A percentile compares a stretch with the other conserved stretches of the same genome.
Conservation (phyloP, 2,888 invertebrate genomes). For the Agonopterix heracliana region DNA sequence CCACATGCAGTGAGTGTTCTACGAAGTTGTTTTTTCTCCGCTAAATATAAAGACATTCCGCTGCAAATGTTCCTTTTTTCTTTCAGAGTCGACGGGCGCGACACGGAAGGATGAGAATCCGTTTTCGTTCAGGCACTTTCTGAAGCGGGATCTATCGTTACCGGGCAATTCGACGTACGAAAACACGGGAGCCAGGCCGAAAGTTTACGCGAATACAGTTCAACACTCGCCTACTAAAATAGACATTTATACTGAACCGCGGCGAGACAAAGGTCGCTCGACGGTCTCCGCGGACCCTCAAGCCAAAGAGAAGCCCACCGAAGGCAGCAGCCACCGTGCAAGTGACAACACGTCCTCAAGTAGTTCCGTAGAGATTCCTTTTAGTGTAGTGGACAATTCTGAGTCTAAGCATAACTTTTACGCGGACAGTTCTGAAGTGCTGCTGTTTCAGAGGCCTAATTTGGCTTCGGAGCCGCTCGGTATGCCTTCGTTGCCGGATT, state of each 20-base stretch:
- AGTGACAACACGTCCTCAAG: constrained; percentile 61
- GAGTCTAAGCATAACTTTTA: constrained; percentile 70
- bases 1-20: constrained; percentile 66
- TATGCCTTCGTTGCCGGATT: constrained; percentile 86
- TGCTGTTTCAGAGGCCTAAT: constrained; percentile 62
- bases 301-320: constrained; percentile 56
- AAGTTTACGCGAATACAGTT: constrained; percentile 77
- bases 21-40: constrained; percentile 66
- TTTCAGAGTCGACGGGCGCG: constrained; percentile 62
- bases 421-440: constrained; percentile 50
- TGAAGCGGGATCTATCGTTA: constrained; percentile 79
- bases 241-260: constrained; percentile 47
- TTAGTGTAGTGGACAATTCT: constrained; percentile 67
- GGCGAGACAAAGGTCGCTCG: constrained; percentile 50
- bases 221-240: constrained; percentile 66
- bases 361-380: constrained; percentile 67
- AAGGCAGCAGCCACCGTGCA: constrained; percentile 40
- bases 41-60: constrained; percentile 57
- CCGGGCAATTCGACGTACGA: constrained; percentile 77
- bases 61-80: constrained; percentile 33
- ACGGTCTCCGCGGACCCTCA: constrained; percentile 41
- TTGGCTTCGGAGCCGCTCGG: constrained; percentile 64
- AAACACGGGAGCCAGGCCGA: constrained; percentile 86
- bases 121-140: constrained; percentile 90
- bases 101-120: constrained; percentile 83